phyloP scores from a whole-genome alignment of 2,888 invertebrate species.

The Leptopilina syphax region DNA sequence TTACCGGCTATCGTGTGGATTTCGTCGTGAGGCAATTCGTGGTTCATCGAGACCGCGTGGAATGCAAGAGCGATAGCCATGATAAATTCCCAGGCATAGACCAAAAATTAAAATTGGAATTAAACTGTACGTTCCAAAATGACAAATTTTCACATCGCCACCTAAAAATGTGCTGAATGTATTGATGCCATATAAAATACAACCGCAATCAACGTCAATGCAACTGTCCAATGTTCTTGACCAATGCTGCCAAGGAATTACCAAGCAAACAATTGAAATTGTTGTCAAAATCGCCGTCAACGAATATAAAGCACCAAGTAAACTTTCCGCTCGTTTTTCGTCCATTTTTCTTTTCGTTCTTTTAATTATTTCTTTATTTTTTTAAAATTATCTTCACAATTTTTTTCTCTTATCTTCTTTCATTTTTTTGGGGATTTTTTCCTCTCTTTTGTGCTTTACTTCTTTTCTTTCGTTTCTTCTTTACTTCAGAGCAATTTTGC shows the following conservation, averaged over 20 bases:
- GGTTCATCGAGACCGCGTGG: slow-evolving; percentile 61
- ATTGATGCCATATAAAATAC: slow-evolving; percentile 73
- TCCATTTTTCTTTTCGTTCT: slow-evolving; percentile 59
- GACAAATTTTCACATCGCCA: slow-evolving; percentile 73
- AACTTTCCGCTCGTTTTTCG: slow-evolving; percentile 61
- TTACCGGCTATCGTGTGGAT: slow-evolving; percentile 51
- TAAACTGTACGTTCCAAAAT: slow-evolving; percentile 70
- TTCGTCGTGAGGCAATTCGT: slow-evolving; percentile 41
- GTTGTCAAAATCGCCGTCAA: slow-evolving; percentile 61
- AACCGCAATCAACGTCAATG: slow-evolving; percentile 73
- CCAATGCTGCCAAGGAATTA: slow-evolving; percentile 75
- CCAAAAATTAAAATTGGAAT: slow-evolving; percentile 65
- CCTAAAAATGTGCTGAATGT: slow-evolving; percentile 74
- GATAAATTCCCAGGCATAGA: slow-evolving; percentile 68
- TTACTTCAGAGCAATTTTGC: not conserved
- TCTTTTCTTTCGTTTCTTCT: too few relatives aligned
- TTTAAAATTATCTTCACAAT: not conserved
- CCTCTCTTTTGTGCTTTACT: not conserved
- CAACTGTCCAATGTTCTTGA: slow-evolving; percentile 71
- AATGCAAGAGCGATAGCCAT: slow-evolving; percentile 74
- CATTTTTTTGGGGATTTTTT: not conserved
- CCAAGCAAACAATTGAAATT: slow-evolving; percentile 65
- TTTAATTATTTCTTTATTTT: not conserved
- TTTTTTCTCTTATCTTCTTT: not conserved
- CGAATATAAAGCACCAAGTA: slow-evolving; percentile 64